A percentile compares a stretch with the other conserved stretches of the same genome.
Evolutionary conservation across 2,113 vertebrate genomes (phyloP).

Genomic region (Ranitomeya variabilis): DNA sequence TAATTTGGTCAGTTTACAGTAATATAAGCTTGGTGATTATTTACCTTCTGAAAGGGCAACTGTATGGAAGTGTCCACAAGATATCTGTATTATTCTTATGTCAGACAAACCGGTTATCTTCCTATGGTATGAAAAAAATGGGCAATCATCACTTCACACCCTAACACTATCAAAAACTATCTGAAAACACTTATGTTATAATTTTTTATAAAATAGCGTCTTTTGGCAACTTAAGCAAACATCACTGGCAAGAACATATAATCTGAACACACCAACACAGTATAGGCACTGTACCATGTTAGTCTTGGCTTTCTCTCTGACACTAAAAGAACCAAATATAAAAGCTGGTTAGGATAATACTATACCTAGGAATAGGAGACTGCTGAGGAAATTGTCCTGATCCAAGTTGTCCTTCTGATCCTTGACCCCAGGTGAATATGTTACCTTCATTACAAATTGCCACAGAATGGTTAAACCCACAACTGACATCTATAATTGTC

Average conservation of each 20-base stretch:
- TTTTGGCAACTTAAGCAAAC: neutral
- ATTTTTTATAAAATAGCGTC: neutral
- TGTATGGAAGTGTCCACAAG: slow-evolving; percentile 86
- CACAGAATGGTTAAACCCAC: slow-evolving; percentile 67
- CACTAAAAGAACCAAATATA: neutral
- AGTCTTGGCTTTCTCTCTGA: neutral
- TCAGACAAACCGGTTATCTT: slow-evolving; percentile 63
- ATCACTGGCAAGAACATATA: neutral
- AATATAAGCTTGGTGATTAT: neutral
- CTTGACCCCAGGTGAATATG: slow-evolving; percentile 68
- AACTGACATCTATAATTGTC: slow-evolving; percentile 56
- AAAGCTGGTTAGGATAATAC: neutral
- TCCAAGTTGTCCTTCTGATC: slow-evolving; percentile 68
- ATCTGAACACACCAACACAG: neutral
- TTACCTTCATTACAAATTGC: slow-evolving; percentile 63
- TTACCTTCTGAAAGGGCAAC: slow-evolving; percentile 85
- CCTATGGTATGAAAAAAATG: slow-evolving; percentile 59
- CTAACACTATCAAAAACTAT: neutral
- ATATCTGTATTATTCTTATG: slow-evolving; percentile 82
- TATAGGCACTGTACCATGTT: neutral
- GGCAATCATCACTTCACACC: neutral
- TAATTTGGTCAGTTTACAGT: neutral
- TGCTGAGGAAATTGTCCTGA: slow-evolving; percentile 56
- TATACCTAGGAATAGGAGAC: slow-evolving; percentile 62
- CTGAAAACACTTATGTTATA: neutral